phyloP scores from a whole-genome alignment of 2,888 invertebrate species.

The Sminthurides aquaticus region DNA sequence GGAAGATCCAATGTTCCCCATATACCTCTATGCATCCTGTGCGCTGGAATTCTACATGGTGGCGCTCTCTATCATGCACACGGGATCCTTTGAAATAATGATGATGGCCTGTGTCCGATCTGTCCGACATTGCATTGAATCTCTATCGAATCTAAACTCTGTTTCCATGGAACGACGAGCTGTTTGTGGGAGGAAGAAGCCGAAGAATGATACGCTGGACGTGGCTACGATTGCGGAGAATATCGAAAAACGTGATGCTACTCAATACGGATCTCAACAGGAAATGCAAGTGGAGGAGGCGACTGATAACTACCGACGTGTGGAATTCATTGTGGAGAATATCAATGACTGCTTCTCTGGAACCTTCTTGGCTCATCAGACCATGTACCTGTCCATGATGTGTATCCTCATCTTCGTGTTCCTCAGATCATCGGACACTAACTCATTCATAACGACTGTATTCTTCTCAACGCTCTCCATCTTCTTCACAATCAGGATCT shows the following conservation, averaged over 20 bases:
- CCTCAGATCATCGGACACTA: conserved; percentile 33
- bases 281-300: conserved; percentile 42
- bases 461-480: conserved; percentile 41
- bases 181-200: conserved; percentile 40
- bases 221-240: conserved; percentile 43
- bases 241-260: conserved; percentile 42
- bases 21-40: conserved; percentile 29
- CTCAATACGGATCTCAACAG: conserved; percentile 39
- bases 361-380: conserved; percentile 41
- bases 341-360: conserved; percentile 42
- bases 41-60: conserved; percentile 42
- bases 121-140: conserved; percentile 42
- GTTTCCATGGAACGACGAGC: conserved; percentile 41
- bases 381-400: conserved; percentile 42
- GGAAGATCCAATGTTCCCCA: conserved; percentile 26
- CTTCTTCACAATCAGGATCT: conserved; percentile 41
- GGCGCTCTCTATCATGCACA: conserved; percentile 26
- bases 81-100: conserved; percentile 40
- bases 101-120: conserved; percentile 41
- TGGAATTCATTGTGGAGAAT: conserved; percentile 40
- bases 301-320: conserved; percentile 39
- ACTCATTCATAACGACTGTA: conserved; percentile 35
- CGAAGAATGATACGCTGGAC: conserved; percentile 42
- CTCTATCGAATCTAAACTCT: conserved; percentile 30
- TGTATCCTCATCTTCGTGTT: conserved; percentile 43